phyloP scores from a whole-genome alignment of 2,888 invertebrate genomes.

The Pristionchus arcanus region DNA sequence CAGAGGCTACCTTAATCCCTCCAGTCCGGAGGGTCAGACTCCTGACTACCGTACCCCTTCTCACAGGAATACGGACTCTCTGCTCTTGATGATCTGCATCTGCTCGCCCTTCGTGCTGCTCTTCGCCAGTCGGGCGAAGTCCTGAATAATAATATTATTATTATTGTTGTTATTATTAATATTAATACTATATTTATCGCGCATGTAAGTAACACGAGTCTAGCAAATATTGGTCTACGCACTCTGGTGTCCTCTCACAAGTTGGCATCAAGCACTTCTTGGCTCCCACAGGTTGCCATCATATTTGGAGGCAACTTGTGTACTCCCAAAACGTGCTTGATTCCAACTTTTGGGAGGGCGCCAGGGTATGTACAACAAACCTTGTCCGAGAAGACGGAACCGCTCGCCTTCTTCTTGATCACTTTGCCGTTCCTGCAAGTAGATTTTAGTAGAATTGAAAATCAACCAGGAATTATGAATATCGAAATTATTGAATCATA shows the following conservation, averaged over 20 bases:
- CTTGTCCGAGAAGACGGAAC: conserved; percentile 13
- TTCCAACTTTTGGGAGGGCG: too few species aligned
- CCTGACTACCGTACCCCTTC: neutral
- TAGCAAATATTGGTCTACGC: too few species aligned
- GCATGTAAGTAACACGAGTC: too few species aligned
- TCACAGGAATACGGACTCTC: neutral
- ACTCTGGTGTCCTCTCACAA: too few species aligned
- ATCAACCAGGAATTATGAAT: neutral
- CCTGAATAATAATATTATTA: neutral
- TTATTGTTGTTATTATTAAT: too few species aligned
- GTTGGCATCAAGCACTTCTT: too few species aligned
- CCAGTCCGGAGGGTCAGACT: neutral
- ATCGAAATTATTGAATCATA: neutral
- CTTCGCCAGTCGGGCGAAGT: conserved; percentile 6
- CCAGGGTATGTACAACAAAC: too few species aligned
- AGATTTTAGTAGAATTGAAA: neutral
- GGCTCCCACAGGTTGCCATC: too few species aligned
- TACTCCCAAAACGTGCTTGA: too few species aligned
- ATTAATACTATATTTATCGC: too few species aligned
- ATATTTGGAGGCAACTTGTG: too few species aligned
- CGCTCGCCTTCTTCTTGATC: conserved; percentile 34
- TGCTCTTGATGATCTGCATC: conserved; percentile 37
- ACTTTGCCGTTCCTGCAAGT: conserved; percentile 30
- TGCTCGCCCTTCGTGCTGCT: neutral
- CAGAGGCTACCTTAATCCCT: neutral